Evolutionary conservation across 2,113 vertebrate genomes (phyloP).

Genomic region (Phycodurus eques): DNA sequence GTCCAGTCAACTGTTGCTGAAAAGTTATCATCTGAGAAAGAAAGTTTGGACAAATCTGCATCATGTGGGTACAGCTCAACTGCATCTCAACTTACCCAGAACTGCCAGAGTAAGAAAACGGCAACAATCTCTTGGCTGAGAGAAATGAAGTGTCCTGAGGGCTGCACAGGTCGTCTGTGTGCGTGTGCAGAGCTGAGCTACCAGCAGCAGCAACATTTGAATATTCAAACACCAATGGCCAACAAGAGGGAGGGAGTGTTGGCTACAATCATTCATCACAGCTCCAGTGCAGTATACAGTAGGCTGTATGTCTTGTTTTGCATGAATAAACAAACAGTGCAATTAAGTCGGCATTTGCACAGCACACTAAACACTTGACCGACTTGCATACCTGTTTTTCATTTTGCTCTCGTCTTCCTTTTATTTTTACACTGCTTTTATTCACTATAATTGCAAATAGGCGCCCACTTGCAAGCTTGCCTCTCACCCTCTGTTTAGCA

Average conservation of each 20-base stretch:
- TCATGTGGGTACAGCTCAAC: slow-evolving; percentile 5
- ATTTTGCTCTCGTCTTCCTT: slow-evolving; percentile 3
- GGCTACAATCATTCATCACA: slow-evolving; percentile 50
- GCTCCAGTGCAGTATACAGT: slow-evolving; percentile 1
- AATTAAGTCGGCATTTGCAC: slow-evolving; percentile 28
- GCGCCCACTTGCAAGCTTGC: slow-evolving; percentile 14
- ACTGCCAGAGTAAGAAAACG: slow-evolving; percentile 1
- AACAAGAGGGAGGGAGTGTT: slow-evolving; percentile 22
- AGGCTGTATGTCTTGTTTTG: background rate
- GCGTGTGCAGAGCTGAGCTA: slow-evolving; percentile 4
- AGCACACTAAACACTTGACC: slow-evolving; percentile 19
- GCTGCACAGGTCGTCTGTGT: slow-evolving; percentile 16
- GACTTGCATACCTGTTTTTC: slow-evolving; percentile 27
- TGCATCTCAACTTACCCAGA: slow-evolving; percentile 39
- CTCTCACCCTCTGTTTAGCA: slow-evolving; percentile 40
- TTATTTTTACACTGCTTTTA: slow-evolving; percentile 1
- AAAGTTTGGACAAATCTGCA: slow-evolving; percentile 3
- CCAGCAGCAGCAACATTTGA: slow-evolving; percentile 52
- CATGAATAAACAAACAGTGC: slow-evolving; percentile 16
- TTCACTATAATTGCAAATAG: slow-evolving; percentile 50
- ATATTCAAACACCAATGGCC: slow-evolving; percentile 68
- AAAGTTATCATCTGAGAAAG: slow-evolving; percentile 2
- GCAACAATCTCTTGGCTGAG: slow-evolving; percentile 1
- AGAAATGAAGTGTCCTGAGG: slow-evolving; percentile 19
- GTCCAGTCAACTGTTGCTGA: background rate